Base-by-base conservation (phyloP, 2,888 invertebrate species). In the Tipula vernalis region DNA sequence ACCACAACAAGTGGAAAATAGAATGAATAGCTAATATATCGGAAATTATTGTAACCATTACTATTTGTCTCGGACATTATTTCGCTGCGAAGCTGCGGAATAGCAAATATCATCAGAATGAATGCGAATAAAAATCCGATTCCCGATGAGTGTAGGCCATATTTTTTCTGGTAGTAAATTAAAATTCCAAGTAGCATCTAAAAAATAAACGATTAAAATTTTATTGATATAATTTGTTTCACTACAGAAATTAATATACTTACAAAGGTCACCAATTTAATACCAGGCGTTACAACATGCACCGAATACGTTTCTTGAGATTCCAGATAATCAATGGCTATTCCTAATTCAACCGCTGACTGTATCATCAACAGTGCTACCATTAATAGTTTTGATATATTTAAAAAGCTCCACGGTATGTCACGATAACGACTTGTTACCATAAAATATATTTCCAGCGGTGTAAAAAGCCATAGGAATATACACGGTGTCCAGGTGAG, bases 401-500 rank as follows among this genome's bases (percentile, higher is more conserved):
- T 93, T 87, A 93, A 89, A 89, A 92, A 92, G 88, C 91, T 91
- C 93, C 93, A 93, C 85, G 94, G 94, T 89, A 94, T 92, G 89
- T 93, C 91, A 89, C 92, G 92, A 88, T 91, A 91, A 90, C 92
- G 93, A 89, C 94, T 94, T 88, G 91, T 91, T 86, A 92, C 88
- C 86, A 94, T 91, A 88, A 93, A 93, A 89, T 91, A 93, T 84
- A 92, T 91, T 90, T 94, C 94, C 87, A 95, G 89, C 28, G 93
- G 92, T 0, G 93, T 91, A 88, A 94, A 93, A 0, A 93, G 88
- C 94, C 94, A 95, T 28, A 96, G 91, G 90, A 95, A 94, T 44
- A 91, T 91, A 89, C 95, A 94, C 0, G 96, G 96, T 12, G 93
- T 90, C 96, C 96, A 96, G 87, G 95, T 91, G 83, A 96, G 90